Evolutionary conservation across 1,140 invertebrate species (phyloP).

Genomic region (Euura saliciscinereae): DNA sequence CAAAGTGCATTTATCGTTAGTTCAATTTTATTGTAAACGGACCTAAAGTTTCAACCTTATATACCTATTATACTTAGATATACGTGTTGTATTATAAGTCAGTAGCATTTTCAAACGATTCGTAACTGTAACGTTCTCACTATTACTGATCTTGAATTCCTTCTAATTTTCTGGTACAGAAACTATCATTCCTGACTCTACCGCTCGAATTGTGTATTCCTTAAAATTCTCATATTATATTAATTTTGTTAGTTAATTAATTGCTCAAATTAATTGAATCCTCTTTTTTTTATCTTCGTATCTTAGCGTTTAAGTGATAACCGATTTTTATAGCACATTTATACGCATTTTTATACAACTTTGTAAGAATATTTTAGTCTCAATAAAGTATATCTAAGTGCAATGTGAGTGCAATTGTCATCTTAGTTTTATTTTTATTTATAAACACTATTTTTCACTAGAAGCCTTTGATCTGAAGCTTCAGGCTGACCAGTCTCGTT

Average conservation of each 20-base stretch:
- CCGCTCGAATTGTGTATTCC: background rate
- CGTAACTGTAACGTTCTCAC: background rate
- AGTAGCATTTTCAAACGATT: background rate
- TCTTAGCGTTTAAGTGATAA: background rate
- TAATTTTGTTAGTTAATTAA: background rate
- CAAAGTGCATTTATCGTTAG: constrained; percentile 5
- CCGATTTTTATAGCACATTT: background rate
- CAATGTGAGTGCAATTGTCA: background rate
- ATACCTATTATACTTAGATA: background rate
- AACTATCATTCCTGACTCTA: background rate
- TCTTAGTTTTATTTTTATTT: too few relatives aligned
- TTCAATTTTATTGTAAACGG: background rate
- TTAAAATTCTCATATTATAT: background rate
- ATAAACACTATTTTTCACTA: too few relatives aligned
- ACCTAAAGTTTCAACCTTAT: background rate
- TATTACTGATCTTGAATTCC: background rate
- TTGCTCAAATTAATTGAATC: constrained; percentile 1
- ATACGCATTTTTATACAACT: constrained; percentile 2
- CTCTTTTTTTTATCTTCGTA: background rate
- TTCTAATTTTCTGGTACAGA: background rate
- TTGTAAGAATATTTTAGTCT: background rate
- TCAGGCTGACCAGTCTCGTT: too few relatives aligned
- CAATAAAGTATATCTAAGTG: background rate
- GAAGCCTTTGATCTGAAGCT: too few relatives aligned
- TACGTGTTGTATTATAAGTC: background rate